Evolutionary conservation across 2,113 vertebrate genomes (phyloP), one percentile per base, ranked within the genome.

Genomic region (Nibea albiflora): DNA sequence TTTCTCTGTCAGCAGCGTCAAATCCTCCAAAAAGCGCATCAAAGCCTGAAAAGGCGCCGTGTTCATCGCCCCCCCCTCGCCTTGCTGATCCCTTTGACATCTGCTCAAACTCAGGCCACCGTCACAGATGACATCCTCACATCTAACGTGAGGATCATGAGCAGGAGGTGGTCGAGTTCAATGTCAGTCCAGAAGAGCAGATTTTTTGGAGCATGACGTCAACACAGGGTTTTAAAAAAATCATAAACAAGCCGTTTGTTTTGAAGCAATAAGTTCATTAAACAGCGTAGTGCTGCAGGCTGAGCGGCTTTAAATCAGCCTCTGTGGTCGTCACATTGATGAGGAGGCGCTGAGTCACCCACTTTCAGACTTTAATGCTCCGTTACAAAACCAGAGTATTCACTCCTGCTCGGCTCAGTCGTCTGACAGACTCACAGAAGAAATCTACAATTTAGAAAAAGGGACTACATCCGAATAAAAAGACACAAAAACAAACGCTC

Each of bases 241-340:
- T 46, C n/a, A 4, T 10, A 46, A 46, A 44, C 39, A 22, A 7
- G 20, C 61, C 44, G n/a, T 12, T 11, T 9, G 15, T 16, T 60
- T 19, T 60, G 15, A 60, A 60, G 9, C 4, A 9, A 35, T 35
- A 4, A 46, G 44, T 46, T 11, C 14, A 28, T 53, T 39, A 9
- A 39, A 60, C 56, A 24, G 19, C 4, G 39, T 9, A 22, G 11
- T 31, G 70, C 49, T 63, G 76, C 76, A 39, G 22, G 42, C n/a
- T 20, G 50, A 86, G 63, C 54, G n/a, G 22, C 47, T 80, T 80
- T 68, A n/a, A 50, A 81, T 84, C 63, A 52, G 39, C 65, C 24
- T 28, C 63, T 74, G 52, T 58, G 72, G 42, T n/a, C 4, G 12
- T 14, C 44, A 46, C 14, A 22, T 19, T 28, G 44, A 73, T 28